Conservation (phyloP, 2,888 invertebrate species). For the Flexamia atlantica region DNA sequence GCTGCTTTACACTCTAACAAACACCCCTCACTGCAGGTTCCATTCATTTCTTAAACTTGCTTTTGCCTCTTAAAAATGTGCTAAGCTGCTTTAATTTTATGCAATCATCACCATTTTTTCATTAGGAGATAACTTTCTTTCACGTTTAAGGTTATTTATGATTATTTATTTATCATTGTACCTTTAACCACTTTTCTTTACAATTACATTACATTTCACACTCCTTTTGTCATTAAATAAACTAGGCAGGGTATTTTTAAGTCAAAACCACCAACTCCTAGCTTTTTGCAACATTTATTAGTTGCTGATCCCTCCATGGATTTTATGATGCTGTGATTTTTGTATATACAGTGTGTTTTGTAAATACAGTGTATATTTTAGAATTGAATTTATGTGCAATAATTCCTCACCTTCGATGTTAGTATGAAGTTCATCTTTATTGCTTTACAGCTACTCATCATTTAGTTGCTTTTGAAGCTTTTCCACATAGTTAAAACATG, state of each 20-base stretch:
- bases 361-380: conserved; percentile 18
- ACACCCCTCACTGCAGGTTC: background rate
- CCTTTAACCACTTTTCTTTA: too few relatives aligned
- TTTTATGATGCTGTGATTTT: conserved; percentile 32
- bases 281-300: conserved; percentile 30
- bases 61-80: background rate
- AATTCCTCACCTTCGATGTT: background rate
- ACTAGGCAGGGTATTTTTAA: conserved; percentile 3
- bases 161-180: background rate
- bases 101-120: background rate
- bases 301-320: conserved; percentile 38
- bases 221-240: background rate
- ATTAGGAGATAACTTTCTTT: background rate
- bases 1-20: background rate
- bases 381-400: conserved; percentile 32
- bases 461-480: background rate
- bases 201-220: too few relatives aligned
- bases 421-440: background rate
- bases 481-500: background rate
- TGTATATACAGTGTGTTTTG: conserved; percentile 16
- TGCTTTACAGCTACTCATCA: background rate
- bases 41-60: background rate
- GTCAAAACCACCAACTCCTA: background rate
- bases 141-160: background rate
- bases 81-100: background rate